Base-by-base conservation (phyloP, 2,888 invertebrate species). In the Anodontia alba region DNA sequence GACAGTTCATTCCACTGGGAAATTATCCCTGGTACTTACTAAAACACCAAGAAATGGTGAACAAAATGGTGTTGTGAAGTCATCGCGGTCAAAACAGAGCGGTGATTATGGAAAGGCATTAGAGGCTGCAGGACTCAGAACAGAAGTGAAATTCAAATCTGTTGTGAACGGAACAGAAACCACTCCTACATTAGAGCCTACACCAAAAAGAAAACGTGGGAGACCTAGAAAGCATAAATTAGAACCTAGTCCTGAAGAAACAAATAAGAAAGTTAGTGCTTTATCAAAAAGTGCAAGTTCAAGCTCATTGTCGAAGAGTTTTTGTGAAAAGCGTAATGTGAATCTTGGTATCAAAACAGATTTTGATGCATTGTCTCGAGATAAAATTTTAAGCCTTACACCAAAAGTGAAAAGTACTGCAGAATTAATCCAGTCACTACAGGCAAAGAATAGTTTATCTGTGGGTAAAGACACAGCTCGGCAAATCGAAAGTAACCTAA, bases 391-490 rank as follows among this genome's bases (percentile, higher is more conserved):
- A 17, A 84, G 91, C 71, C 90, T 90, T 80, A 90, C 96, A 91
- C 96, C 96, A 29, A 94, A 95, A 90, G 95, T 97, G 68, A 97
- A 97, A 94, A 97, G 97, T 36, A 98, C 98, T 0, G 96, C 97
- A 92, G 97, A 98, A 94, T 95, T 98, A 76, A 95, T 98, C 80
- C 97, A 97, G 74, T 96, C 97, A 94, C 95, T 97, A 49, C 96
- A 87, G 95, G 96, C 93, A 93, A 96, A 93, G 94, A 96, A 89
- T 73, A 90, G 87, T 72, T 85, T 87, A 71, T 81, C 90, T 23
- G 86, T 93, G 2, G 89, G 90, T 54, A 92, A 89, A 78, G 90
- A 89, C 57, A 90, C 93, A 15, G 90, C 93, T n/a, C 84, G 88
- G 42, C 91, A 91, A 80, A 92, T 94, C 26, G 88, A 91, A 49